A percentile compares a stretch with the other conserved stretches of the same genome.
Conservation (phyloP, 2,888 invertebrate species). For the Amphiduros pacificus region DNA sequence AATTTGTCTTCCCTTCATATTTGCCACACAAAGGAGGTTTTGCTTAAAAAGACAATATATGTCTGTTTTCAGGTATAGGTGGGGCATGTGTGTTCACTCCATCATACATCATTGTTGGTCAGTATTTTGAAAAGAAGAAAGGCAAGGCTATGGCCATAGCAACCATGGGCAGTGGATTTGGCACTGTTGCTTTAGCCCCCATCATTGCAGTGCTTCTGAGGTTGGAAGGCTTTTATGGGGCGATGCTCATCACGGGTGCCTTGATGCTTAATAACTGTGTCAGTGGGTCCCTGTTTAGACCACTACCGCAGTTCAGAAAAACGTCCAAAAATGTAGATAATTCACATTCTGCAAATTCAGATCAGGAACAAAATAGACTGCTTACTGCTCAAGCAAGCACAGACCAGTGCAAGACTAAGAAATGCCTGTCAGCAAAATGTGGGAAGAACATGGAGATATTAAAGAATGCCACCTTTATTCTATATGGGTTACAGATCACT, state of each 20-base stretch:
- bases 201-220: slow-evolving; percentile 20
- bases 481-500: slow-evolving; percentile 12
- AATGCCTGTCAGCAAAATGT: not conserved
- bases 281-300: slow-evolving; percentile 25
- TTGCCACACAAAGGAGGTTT: too few relatives aligned
- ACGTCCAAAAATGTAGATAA: not conserved
- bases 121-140: slow-evolving; percentile 32
- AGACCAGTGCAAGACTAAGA: too few relatives aligned
- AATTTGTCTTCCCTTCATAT: too few relatives aligned
- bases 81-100: slow-evolving; percentile 25
- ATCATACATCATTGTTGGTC: slow-evolving; percentile 23
- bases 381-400: too few relatives aligned
- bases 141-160: slow-evolving; percentile 30
- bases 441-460: slow-evolving; percentile 5
- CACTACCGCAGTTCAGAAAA: slow-evolving; percentile 9
- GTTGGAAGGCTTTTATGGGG: slow-evolving; percentile 20
- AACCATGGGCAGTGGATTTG: slow-evolving; percentile 28
- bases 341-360: not conserved
- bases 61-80: slow-evolving; percentile 24
- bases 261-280: slow-evolving; percentile 19
- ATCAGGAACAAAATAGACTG: too few relatives aligned
- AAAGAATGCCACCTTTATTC: slow-evolving; percentile 15
- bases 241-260: slow-evolving; percentile 25
- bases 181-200: slow-evolving; percentile 22
- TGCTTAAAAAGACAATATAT: too few relatives aligned